Evolutionary conservation across 2,113 vertebrate genomes (phyloP).

Genomic region (Formicarius rufipectus): DNA sequence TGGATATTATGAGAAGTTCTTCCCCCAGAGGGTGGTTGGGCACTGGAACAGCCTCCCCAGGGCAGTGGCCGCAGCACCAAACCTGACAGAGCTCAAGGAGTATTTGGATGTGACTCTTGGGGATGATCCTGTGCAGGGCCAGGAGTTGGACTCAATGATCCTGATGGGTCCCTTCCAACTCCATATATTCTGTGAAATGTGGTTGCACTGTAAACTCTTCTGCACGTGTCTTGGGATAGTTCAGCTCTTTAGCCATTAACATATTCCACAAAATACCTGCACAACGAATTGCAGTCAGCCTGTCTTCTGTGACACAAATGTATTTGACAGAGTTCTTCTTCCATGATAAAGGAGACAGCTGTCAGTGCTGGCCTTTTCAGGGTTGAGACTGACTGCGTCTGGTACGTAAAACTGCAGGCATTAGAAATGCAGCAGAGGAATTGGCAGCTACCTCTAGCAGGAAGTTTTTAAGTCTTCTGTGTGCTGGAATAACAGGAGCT

Average conservation of each 20-base stretch:
- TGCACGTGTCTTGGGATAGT: neutral
- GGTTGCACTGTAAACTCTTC: neutral
- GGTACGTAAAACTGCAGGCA: neutral
- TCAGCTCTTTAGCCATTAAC: neutral
- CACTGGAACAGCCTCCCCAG: neutral
- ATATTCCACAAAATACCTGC: neutral
- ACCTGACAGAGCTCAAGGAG: neutral
- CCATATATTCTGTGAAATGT: neutral
- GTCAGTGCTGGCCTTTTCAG: constrained; percentile 32
- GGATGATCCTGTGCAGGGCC: neutral
- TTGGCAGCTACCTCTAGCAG: constrained; percentile 20
- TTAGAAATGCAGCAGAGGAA: constrained; percentile 10
- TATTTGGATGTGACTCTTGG: neutral
- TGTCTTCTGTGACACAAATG: neutral
- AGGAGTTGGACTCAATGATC: neutral
- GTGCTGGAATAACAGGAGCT: neutral
- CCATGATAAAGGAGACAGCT: constrained; percentile 43
- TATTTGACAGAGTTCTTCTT: constrained; percentile 27
- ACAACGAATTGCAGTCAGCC: neutral
- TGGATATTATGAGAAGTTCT: neutral
- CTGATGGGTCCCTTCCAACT: neutral
- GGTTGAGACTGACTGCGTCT: neutral
- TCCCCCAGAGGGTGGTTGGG: neutral
- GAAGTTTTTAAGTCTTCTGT: constrained; percentile 21
- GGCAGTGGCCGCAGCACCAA: neutral